Evolutionary conservation across 2,888 invertebrate genomes (phyloP).

Genomic region (Trachelus iudaicus): DNA sequence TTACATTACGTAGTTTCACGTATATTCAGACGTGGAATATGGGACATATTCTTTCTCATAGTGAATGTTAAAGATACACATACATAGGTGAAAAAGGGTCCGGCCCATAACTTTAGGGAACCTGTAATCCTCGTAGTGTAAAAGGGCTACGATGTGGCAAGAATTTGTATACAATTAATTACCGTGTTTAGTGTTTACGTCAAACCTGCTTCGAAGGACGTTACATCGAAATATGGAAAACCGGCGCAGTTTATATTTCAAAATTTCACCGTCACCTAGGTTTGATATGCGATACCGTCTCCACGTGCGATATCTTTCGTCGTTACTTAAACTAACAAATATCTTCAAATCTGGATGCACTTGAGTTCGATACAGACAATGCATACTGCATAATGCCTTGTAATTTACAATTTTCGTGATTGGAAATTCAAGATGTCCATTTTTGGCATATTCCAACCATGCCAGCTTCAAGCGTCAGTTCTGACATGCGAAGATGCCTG

Average conservation of each 20-base stretch:
- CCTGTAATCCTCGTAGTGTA: not conserved
- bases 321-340: not conserved
- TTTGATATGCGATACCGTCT: not conserved
- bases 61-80: not conserved
- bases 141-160: not conserved
- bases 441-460: not conserved
- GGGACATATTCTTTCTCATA: not conserved
- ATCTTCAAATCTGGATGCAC: too few species aligned
- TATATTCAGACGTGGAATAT: not conserved
- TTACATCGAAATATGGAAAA: not conserved
- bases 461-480: not conserved
- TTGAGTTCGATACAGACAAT: too few species aligned
- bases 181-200: not conserved
- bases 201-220: not conserved
- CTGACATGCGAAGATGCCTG: not conserved
- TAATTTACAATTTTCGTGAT: too few species aligned
- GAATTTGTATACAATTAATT: not conserved
- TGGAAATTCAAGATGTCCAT: too few species aligned
- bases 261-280: not conserved
- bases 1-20: not conserved
- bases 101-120: too few species aligned
- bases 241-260: not conserved
- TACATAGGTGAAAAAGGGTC: not conserved
- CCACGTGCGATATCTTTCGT: not conserved
- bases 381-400: too few species aligned